Conservation (phyloP, 2,888 invertebrate genomes). For the Tetanocera ferruginea region DNA sequence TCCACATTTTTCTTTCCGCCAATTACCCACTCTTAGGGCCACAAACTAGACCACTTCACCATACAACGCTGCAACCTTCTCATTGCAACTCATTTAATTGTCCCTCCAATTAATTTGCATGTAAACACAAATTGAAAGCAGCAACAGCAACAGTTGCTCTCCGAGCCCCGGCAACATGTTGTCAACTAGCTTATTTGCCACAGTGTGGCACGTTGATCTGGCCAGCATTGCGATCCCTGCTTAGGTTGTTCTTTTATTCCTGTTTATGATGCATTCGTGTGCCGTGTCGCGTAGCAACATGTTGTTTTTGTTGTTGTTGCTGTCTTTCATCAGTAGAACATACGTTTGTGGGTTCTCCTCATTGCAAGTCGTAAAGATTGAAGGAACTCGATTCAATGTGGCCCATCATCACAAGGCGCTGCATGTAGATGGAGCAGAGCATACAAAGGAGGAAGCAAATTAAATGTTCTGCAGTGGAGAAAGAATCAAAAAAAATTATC, state of each 20-base stretch:
- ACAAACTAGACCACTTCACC: neutral
- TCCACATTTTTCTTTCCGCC: neutral
- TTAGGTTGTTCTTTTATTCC: neutral
- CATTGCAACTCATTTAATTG: slow-evolving; percentile 48
- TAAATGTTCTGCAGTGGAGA: too few relatives aligned
- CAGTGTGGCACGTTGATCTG: neutral
- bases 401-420: neutral
- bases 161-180: slow-evolving; percentile 18
- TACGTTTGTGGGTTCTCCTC: neutral
- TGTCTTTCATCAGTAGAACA: neutral
- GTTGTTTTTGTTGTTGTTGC: slow-evolving; percentile 1
- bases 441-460: too few relatives aligned
- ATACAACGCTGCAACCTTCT: neutral
- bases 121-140: slow-evolving; percentile 56
- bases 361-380: neutral
- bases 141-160: slow-evolving; percentile 31
- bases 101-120: slow-evolving; percentile 53
- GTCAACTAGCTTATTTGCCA: slow-evolving; percentile 15
- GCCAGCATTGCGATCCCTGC: neutral
- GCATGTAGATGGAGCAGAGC: neutral
- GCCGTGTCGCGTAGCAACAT: neutral
- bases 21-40: neutral
- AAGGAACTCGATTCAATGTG: neutral
- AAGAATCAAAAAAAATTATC: too few relatives aligned
- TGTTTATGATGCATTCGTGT: slow-evolving; percentile 6